These are phyloP conservation scores for Apogon talboti DNA, from an alignment of 2,797 vertebrate species.

Conservation along the genomic window DNA sequence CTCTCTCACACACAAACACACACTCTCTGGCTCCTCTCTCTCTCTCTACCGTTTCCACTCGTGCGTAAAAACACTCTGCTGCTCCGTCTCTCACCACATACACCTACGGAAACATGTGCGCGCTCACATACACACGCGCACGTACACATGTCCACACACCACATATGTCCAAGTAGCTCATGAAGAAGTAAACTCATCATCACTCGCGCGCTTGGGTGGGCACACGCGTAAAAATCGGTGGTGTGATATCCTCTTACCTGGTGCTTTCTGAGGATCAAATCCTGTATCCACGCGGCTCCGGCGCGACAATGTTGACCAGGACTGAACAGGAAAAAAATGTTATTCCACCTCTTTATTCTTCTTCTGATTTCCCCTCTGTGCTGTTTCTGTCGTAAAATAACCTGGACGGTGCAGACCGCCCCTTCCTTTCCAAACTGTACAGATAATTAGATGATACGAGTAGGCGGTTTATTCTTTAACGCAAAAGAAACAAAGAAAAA, in stretches of 20 bases:
- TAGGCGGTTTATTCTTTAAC: slow-evolving; percentile 20
- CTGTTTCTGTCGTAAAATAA: not conserved
- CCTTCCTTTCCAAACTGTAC: slow-evolving; percentile 22
- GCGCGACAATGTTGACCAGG: not conserved
- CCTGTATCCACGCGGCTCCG: slow-evolving; percentile 38
- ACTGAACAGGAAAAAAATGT: too few relatives aligned
- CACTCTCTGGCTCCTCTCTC: not conserved
- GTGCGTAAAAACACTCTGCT: slow-evolving; percentile 53
- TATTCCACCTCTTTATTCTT: too few relatives aligned
- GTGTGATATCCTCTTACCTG: slow-evolving; percentile 47
- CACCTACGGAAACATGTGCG: slow-evolving; percentile 31
- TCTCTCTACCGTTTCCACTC: not conserved
- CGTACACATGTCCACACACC: not conserved
- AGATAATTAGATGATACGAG: not conserved
- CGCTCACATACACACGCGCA: not conserved
- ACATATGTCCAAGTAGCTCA: slow-evolving; percentile 8
- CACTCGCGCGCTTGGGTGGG: not conserved
- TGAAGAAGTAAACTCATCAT: slow-evolving; percentile 30
- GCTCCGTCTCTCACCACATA: slow-evolving; percentile 45
- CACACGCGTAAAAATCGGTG: slow-evolving; percentile 12
- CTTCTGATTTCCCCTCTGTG: too few relatives aligned
- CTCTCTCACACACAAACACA: not conserved
- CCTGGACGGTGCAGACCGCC: not conserved
- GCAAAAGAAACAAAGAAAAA: not conserved
- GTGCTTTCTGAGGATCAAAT: slow-evolving; percentile 32